phyloP scores from a whole-genome alignment of 2,113 vertebrate species.

The Nycticryphes semicollaris region DNA sequence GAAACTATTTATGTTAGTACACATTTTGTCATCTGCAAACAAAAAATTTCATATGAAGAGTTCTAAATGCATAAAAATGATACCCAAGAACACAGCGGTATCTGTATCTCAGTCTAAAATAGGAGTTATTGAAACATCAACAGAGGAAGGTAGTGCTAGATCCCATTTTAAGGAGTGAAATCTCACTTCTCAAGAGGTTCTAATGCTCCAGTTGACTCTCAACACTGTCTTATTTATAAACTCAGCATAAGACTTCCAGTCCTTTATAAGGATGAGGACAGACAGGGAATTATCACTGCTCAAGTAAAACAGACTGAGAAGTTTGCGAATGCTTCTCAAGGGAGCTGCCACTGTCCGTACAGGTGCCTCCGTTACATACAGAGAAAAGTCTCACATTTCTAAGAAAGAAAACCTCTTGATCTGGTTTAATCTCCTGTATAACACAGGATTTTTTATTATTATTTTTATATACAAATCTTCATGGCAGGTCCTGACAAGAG shows the following conservation, averaged over 20 bases:
- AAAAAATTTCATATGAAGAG: background rate
- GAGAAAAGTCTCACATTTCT: background rate
- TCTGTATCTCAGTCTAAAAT: background rate
- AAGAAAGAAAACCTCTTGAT: background rate
- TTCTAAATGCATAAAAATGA: background rate
- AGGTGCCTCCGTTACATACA: background rate
- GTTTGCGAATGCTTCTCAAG: background rate
- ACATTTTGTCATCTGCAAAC: background rate
- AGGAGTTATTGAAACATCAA: background rate
- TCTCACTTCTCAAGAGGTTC: background rate
- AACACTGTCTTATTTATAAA: background rate
- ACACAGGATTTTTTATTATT: background rate
- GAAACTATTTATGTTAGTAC: background rate
- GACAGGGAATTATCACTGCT: background rate
- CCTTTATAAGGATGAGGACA: background rate
- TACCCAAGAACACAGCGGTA: background rate
- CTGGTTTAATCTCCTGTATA: background rate
- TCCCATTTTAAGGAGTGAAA: background rate
- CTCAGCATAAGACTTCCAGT: background rate
- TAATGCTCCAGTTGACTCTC: background rate
- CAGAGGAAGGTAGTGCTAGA: background rate
- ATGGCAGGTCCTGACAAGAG: background rate
- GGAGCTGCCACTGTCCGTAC: background rate
- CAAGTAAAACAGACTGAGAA: background rate
- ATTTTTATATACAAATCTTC: background rate